A percentile compares a stretch with the other conserved stretches of the same genome.
These are phyloP conservation scores for Hyperoodon ampullatus DNA, from an alignment of 2,113 vertebrate genomes.

Conservation along the genomic window DNA sequence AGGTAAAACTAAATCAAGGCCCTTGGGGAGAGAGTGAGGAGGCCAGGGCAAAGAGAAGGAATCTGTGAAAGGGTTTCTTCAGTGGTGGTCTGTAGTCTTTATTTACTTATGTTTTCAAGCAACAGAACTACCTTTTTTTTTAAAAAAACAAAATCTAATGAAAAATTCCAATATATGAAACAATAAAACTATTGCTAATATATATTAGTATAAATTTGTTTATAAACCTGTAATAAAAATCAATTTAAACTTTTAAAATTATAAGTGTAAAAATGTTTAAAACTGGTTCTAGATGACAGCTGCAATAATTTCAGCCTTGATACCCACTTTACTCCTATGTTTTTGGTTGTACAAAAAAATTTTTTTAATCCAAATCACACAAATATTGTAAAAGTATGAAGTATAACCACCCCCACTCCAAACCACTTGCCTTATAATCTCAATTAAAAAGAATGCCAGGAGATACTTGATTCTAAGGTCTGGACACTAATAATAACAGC, in stretches of 20 bases:
- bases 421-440: conserved; percentile 21
- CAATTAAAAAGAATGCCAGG: conserved; percentile 11
- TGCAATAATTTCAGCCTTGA: not conserved
- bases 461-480: conserved; percentile 4
- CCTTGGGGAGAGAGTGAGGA: not conserved
- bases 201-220: conserved; percentile 6
- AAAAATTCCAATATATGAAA: conserved; percentile 34
- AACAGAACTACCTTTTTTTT: conserved; percentile 1
- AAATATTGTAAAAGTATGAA: conserved; percentile 34
- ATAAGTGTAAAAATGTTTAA: conserved; percentile 49
- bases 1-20: not conserved
- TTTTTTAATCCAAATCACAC: not conserved
- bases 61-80: not conserved
- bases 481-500: not conserved
- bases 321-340: not conserved
- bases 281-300: not conserved
- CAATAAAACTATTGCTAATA: conserved; percentile 22
- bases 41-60: not conserved
- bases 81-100: not conserved
- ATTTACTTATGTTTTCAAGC: not conserved
- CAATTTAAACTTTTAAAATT: conserved; percentile 31
- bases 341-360: not conserved
- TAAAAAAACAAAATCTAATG: not conserved
- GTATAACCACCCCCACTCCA: not conserved
- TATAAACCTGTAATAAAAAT: conserved; percentile 16